Evolutionary conservation across 2,888 invertebrate genomes (phyloP).

Genomic region (Seira sanloemensis): DNA sequence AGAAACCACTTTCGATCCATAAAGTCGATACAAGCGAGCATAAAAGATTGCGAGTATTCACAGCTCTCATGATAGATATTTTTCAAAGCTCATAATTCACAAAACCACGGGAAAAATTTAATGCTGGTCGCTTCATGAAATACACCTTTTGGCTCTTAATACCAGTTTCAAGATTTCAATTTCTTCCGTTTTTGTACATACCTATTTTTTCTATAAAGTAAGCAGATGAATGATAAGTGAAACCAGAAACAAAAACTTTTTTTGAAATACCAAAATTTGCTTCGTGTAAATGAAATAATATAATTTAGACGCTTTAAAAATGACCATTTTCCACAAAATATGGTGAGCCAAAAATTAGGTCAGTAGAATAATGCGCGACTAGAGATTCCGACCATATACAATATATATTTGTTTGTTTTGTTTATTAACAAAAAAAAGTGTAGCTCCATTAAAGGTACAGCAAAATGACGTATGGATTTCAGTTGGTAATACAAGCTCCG

Average conservation of each 20-base stretch:
- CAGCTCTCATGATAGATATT: too few species aligned
- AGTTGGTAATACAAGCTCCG: background rate
- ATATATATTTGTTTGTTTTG: background rate
- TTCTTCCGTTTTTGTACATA: too few species aligned
- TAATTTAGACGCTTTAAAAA: background rate
- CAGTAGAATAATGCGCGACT: slow-evolving; percentile 30
- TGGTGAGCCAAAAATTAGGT: slow-evolving; percentile 37
- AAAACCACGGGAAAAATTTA: too few species aligned
- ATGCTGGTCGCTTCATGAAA: too few species aligned
- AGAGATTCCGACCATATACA: background rate
- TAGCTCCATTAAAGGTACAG: background rate
- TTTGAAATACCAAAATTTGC: background rate
- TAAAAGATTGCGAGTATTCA: too few species aligned
- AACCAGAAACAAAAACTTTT: background rate
- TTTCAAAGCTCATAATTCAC: slow-evolving; percentile 18
- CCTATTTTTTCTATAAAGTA: too few species aligned
- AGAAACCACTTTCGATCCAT: slow-evolving; percentile 8
- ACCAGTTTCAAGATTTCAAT: too few species aligned
- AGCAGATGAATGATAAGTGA: too few species aligned
- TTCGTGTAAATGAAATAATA: background rate
- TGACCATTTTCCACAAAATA: slow-evolving; percentile 31
- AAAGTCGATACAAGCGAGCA: background rate
- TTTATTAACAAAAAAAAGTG: background rate
- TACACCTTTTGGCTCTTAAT: too few species aligned
- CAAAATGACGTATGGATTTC: background rate